Evolutionary conservation across 2,797 vertebrate species (phyloP).

Genomic region (Coregonus sp.): DNA sequence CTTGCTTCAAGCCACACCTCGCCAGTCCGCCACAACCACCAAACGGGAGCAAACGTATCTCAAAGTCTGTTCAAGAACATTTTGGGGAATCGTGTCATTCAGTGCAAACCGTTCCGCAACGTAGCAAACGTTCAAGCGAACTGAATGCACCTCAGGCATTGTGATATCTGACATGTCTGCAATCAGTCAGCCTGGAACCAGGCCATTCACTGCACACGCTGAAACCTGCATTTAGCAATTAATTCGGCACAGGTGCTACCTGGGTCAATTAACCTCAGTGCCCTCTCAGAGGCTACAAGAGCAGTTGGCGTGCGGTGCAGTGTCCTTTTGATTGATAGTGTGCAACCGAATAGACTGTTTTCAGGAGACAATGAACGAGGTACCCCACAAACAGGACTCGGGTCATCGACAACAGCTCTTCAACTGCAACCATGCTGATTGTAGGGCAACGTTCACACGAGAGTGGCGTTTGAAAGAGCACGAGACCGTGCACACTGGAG

Average conservation of each 20-base stretch:
- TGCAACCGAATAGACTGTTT: neutral
- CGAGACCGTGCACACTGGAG: conserved; percentile 67
- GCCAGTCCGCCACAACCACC: too few relatives aligned
- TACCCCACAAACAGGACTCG: neutral
- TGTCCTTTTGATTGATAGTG: neutral
- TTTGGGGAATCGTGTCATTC: too few relatives aligned
- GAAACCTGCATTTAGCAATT: neutral
- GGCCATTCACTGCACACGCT: neutral
- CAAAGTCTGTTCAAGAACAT: too few relatives aligned
- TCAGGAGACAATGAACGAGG: conserved; percentile 51
- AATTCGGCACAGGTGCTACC: neutral
- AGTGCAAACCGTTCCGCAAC: too few relatives aligned
- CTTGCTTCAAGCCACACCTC: too few relatives aligned
- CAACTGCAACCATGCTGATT: conserved; percentile 59
- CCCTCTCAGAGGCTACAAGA: conserved; percentile 44
- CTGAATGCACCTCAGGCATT: too few relatives aligned
- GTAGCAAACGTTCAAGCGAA: too few relatives aligned
- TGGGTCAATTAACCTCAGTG: conserved; percentile 30
- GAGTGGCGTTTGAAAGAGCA: conserved; percentile 73
- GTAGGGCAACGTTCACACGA: conserved; percentile 68
- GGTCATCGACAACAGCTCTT: conserved; percentile 37
- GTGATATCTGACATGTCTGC: too few relatives aligned
- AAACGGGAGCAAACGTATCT: too few relatives aligned
- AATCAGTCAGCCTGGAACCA: too few relatives aligned
- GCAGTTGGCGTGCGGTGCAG: neutral